Percentiles rank a stretch among this genome's conserved stretches.
Conservation (phyloP, 2,888 invertebrate genomes). For the Subacronicta megacephala region DNA sequence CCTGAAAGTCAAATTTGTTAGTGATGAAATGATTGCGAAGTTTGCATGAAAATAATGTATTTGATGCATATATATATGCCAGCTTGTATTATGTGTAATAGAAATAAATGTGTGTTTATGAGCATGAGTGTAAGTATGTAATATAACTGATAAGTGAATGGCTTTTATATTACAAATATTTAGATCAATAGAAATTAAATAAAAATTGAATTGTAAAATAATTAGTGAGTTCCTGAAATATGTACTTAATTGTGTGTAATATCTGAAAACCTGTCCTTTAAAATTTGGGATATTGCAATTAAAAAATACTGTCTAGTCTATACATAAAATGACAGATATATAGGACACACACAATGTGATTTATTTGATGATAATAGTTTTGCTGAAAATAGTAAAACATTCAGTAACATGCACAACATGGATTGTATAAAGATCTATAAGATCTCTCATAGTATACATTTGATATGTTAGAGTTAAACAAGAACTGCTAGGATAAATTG, state of each 20-base stretch:
- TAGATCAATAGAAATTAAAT: slow-evolving; percentile 1
- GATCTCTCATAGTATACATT: slow-evolving; percentile 11
- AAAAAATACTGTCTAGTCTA: slow-evolving; percentile 11
- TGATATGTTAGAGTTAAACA: slow-evolving; percentile 17
- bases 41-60: slow-evolving; percentile 59
- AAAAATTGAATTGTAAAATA: not conserved
- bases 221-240: not conserved
- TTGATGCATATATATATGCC: slow-evolving; percentile 22
- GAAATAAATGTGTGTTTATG: slow-evolving; percentile 18
- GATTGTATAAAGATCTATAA: slow-evolving; percentile 13
- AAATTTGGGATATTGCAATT: not conserved
- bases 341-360: slow-evolving; percentile 18
- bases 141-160: slow-evolving; percentile 18
- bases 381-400: slow-evolving; percentile 38
- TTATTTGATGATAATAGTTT: slow-evolving; percentile 23
- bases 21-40: slow-evolving; percentile 84
- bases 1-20: slow-evolving; percentile 92
- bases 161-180: slow-evolving; percentile 5
- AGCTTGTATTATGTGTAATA: slow-evolving; percentile 12
- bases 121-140: slow-evolving; percentile 22
- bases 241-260: not conserved
- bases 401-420: slow-evolving; percentile 53
- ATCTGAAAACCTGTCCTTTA: not conserved
- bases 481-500: slow-evolving; percentile 15
- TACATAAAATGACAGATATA: slow-evolving; percentile 22